Conservation (phyloP, 2,888 invertebrate species). For the Epistrophella euchroma region DNA sequence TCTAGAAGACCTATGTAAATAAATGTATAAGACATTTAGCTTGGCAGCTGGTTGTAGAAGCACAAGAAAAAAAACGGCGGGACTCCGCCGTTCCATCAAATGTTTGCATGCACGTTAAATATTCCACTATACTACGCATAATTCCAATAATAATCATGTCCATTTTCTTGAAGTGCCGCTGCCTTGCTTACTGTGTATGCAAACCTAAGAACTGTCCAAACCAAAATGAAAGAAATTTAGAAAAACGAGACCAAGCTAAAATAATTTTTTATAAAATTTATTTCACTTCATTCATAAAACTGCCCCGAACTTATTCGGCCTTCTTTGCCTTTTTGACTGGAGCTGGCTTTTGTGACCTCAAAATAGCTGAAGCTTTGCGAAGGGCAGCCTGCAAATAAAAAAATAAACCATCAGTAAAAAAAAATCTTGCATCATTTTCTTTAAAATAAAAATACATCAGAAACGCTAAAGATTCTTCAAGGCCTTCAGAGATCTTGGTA, state of each 20-base stretch:
- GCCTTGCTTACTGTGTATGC: no score
- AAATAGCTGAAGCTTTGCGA: constrained; percentile 95
- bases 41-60: no score
- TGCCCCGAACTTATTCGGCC: constrained; percentile 87
- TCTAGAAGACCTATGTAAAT: no score
- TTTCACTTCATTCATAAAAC: constrained; percentile 43
- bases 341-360: constrained; percentile 95
- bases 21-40: no score
- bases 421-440: background rate
- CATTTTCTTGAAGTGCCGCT: no score
- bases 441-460: constrained; percentile 38
- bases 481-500: constrained; percentile 84
- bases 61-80: no score
- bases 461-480: constrained; percentile 66
- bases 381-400: constrained; percentile 90
- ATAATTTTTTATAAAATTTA: constrained; percentile 44
- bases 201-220: no score
- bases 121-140: no score
- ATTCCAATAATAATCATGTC: no score
- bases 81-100: no score
- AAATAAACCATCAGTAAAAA: constrained; percentile 40
- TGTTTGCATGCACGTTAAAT: no score
- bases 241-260: background rate
- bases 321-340: constrained; percentile 93
- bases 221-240: background rate